Evolutionary conservation across 2,113 vertebrate genomes (phyloP).

Genomic region (Propithecus coquereli): DNA sequence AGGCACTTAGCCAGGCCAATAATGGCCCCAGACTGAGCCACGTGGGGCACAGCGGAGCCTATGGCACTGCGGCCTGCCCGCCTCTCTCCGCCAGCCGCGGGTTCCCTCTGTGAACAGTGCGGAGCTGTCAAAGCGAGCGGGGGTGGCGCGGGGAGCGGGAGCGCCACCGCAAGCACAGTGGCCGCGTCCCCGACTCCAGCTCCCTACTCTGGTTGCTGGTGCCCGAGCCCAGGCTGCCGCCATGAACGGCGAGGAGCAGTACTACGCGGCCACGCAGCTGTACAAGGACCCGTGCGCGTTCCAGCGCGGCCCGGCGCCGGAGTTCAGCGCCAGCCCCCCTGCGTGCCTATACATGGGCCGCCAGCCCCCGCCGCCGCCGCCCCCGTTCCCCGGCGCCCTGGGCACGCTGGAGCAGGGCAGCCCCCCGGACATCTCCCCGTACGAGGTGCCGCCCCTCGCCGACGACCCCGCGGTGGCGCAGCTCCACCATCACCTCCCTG

Average conservation of each 20-base stretch:
- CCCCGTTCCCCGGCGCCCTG: conserved; percentile 81
- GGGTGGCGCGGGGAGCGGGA: conserved; percentile 28
- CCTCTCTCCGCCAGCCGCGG: conserved; percentile 25
- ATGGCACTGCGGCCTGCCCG: conserved; percentile 70
- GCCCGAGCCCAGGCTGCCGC: conserved; percentile 56
- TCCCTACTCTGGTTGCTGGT: conserved; percentile 29
- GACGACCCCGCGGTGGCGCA: conserved; percentile 88
- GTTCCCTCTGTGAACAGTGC: conserved; percentile 39
- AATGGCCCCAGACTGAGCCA: conserved; percentile 71
- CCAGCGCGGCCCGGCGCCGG: conserved; percentile 89
- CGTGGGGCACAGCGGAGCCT: conserved; percentile 80
- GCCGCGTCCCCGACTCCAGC: conserved; percentile 49
- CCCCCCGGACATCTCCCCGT: conserved; percentile 89
- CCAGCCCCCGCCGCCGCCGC: conserved; percentile 84
- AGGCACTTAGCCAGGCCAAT: conserved; percentile 72
- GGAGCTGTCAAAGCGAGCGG: conserved; percentile 82
- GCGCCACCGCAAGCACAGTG: background rate
- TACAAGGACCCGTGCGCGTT: conserved; percentile 95
- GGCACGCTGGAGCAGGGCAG: conserved; percentile 88
- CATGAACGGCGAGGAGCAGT: conserved; percentile 96
- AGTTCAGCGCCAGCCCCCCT: conserved; percentile 90
- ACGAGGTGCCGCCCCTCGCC: conserved; percentile 87
- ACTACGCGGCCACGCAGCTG: conserved; percentile 89
- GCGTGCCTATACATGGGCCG: conserved; percentile 95
- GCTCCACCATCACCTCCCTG: conserved; percentile 86